Conservation (phyloP, 2,888 invertebrate genomes). For the Spisula subtruncata region DNA sequence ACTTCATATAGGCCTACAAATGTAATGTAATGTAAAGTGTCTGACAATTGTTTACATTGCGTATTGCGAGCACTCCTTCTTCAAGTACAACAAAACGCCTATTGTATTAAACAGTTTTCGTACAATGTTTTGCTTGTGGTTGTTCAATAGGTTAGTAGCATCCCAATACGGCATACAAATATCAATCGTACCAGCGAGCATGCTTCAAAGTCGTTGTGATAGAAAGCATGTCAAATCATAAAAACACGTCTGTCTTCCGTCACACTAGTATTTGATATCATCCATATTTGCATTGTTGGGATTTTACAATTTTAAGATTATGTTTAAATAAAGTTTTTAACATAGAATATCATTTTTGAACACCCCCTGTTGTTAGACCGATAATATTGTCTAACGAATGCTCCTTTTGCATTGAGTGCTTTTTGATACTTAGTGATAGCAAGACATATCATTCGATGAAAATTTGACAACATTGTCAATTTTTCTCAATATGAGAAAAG, state of each 20-base stretch:
- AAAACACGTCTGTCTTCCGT: background rate
- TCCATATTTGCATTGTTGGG: too few species aligned
- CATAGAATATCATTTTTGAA: background rate
- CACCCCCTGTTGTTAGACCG: background rate
- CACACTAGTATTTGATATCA: too few species aligned
- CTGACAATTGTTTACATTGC: slow-evolving; percentile 27
- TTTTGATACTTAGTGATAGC: too few species aligned
- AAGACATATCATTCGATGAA: too few species aligned
- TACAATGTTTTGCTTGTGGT: background rate
- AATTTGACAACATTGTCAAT: too few species aligned
- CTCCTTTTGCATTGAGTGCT: too few species aligned
- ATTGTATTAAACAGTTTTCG: background rate
- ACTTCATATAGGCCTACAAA: background rate
- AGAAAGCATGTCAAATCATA: background rate
- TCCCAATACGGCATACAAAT: background rate
- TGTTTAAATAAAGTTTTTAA: background rate
- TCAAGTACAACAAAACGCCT: background rate
- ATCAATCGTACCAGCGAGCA: background rate
- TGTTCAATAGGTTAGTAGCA: background rate
- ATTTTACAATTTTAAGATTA: too few species aligned
- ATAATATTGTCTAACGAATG: too few species aligned
- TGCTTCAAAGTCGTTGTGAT: background rate
- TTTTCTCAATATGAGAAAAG: too few species aligned
- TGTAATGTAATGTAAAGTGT: slow-evolving; percentile 25
- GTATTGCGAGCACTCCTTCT: slow-evolving; percentile 26